Base-by-base conservation (phyloP, 1,140 invertebrate genomes). In the Lasaia peninsularis region DNA sequence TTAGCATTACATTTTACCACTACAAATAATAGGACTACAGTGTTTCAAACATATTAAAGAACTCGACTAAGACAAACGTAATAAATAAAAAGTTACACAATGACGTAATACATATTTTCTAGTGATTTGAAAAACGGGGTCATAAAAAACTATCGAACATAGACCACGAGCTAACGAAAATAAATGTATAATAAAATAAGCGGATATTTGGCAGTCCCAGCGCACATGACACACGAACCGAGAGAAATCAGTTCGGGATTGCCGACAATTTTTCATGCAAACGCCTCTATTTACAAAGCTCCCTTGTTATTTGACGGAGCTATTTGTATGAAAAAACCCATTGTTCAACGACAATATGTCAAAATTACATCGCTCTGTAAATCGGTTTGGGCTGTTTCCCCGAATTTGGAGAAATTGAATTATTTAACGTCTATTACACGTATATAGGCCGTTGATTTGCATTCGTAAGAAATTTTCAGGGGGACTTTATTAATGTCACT, bases 281-380 rank as follows among this genome's bases (percentile, higher is more conserved):
- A 50, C 50, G 35, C 51, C 28, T 31, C 56, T 58, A 58, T 58
- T 48, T 58, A 58, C 44, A 16, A 18, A 52, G 20, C 48, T 52
- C 58, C 58, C 58, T 54, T 60, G 58, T 60, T 60, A 60, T 60
- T 52, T 40, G 52, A 60, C 58, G 48, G 53, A 54, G 52, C 52
- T 31, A 60, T 60, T 60, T 49, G 58, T 60, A 50, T 60, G 40
- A 60, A 60, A 60, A 60, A 54, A 53, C 58, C 58, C 53, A 60
- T 54, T 60, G 58, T 60, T 32, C 16, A 24, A 31, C 24, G 52
- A 60, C 52, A 60, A 60, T 60, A 60, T 60, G 58, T 60, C 58
- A 60, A 60, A 60, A 60, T 60, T 59, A 59, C 52, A 59, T 59
- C 58, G 53, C 58, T 59, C 24, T 21, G 20, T 35, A 54, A 59